phyloP scores from a whole-genome alignment of 1,140 invertebrate species.

The Prorops nasuta region DNA sequence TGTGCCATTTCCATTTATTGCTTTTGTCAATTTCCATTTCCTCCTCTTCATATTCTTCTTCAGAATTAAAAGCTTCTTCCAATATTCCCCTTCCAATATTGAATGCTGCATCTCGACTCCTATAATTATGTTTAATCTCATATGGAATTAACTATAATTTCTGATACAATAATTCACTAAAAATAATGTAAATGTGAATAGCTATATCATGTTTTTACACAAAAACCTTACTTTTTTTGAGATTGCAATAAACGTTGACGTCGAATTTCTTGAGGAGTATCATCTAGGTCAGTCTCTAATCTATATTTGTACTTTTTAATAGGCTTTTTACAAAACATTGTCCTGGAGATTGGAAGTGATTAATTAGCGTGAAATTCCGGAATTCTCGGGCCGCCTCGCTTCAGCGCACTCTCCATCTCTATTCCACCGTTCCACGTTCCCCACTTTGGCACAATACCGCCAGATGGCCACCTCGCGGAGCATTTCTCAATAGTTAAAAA shows the following conservation, averaged over 20 bases:
- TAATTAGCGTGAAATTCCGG: too few species aligned
- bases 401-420: too few species aligned
- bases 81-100: slow-evolving; percentile 39
- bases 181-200: not conserved
- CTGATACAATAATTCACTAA: slow-evolving; percentile 6
- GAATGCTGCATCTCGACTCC: slow-evolving; percentile 38
- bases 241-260: slow-evolving; percentile 35
- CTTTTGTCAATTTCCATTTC: slow-evolving; percentile 35
- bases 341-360: too few species aligned
- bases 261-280: slow-evolving; percentile 46
- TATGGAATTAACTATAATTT: too few species aligned
- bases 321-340: slow-evolving; percentile 45
- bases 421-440: too few species aligned
- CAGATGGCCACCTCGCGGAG: too few species aligned
- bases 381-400: too few species aligned
- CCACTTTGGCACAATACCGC: too few species aligned
- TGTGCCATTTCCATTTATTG: slow-evolving; percentile 5
- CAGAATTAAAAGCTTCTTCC: slow-evolving; percentile 33
- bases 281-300: slow-evolving; percentile 35
- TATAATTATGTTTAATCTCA: slow-evolving; percentile 18
- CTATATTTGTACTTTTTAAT: slow-evolving; percentile 45
- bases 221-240: slow-evolving; percentile 42
- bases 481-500: too few species aligned
- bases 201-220: not conserved
- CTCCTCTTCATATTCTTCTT: slow-evolving; percentile 37